phyloP scores from a whole-genome alignment of 1,140 invertebrate genomes.

The Glossosoma conforme region DNA sequence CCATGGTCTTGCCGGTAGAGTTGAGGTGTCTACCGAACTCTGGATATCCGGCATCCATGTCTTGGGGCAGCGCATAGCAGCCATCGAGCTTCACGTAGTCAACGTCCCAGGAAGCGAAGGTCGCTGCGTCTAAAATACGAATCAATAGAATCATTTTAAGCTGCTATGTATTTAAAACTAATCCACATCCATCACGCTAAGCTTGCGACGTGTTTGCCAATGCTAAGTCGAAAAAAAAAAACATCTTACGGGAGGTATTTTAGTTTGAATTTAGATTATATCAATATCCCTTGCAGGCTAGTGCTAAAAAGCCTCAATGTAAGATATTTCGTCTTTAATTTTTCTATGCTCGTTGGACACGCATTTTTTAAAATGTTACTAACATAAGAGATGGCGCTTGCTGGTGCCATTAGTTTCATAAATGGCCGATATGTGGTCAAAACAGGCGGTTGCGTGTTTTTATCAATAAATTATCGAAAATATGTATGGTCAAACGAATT shows the following conservation, averaged over 20 bases:
- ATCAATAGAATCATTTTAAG: not conserved
- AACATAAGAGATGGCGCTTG: too few species aligned
- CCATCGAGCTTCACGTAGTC: conserved; percentile 97
- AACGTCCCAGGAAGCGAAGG: conserved; percentile 95
- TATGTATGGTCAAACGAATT: too few species aligned
- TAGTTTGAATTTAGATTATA: not conserved
- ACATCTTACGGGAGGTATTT: not conserved
- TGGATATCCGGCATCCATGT: conserved; percentile 87
- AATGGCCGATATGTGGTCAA: too few species aligned
- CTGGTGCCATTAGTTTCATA: too few species aligned
- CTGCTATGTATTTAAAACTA: not conserved
- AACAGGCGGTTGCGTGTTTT: too few species aligned
- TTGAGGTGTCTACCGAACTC: conserved; percentile 84
- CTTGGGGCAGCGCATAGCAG: conserved; percentile 78
- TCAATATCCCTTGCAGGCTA: too few species aligned
- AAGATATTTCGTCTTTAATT: too few species aligned
- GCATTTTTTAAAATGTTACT: too few species aligned
- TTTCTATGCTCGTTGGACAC: too few species aligned
- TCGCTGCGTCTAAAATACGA: conserved; percentile 69
- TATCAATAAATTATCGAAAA: too few species aligned
- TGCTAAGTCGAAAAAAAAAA: not conserved
- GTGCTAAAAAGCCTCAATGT: too few species aligned
- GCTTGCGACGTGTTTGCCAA: not conserved
- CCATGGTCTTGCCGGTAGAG: conserved; percentile 84
- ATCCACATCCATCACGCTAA: not conserved